Evolutionary conservation across 2,888 invertebrate genomes (phyloP).

Genomic region (Graphium colonna): DNA sequence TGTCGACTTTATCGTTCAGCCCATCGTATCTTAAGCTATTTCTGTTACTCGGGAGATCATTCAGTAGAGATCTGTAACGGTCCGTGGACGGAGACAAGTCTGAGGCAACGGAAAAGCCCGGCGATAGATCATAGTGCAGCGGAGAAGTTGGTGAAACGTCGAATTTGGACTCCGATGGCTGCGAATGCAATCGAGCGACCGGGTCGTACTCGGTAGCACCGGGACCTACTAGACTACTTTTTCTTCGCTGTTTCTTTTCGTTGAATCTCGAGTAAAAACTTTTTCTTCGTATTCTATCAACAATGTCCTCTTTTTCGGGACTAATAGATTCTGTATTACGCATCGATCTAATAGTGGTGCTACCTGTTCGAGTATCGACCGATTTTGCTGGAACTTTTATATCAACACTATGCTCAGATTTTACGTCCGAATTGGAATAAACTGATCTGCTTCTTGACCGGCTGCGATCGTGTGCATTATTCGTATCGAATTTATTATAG

Average conservation of each 20-base stretch:
- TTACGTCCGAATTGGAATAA: slow-evolving; percentile 72
- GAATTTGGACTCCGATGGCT: slow-evolving; percentile 51
- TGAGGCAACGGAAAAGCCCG: slow-evolving; percentile 59
- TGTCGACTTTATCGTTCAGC: slow-evolving; percentile 67
- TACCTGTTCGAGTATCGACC: slow-evolving; percentile 41
- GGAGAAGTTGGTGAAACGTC: slow-evolving; percentile 67
- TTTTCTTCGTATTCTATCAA: slow-evolving; percentile 91
- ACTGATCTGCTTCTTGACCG: slow-evolving; percentile 67
- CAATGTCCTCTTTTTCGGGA: slow-evolving; percentile 85
- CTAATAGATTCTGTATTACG: slow-evolving; percentile 69
- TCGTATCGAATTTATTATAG: slow-evolving; percentile 37
- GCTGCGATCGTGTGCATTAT: slow-evolving; percentile 50
- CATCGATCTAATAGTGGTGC: slow-evolving; percentile 48
- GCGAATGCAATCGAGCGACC: slow-evolving; percentile 64
- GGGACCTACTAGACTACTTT: slow-evolving; percentile 83
- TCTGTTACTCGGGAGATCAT: slow-evolving; percentile 58
- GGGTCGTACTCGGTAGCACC: slow-evolving; percentile 80
- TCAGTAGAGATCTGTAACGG: slow-evolving; percentile 62
- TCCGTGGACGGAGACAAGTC: slow-evolving; percentile 69
- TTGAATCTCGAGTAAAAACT: slow-evolving; percentile 95
- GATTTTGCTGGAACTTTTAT: slow-evolving; percentile 47
- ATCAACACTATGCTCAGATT: slow-evolving; percentile 59
- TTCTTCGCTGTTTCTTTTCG: slow-evolving; percentile 87
- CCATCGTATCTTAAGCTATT: slow-evolving; percentile 61
- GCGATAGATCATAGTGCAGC: slow-evolving; percentile 60